Base-by-base conservation (phyloP, 1,140 invertebrate species). In the Heliconius congener region DNA sequence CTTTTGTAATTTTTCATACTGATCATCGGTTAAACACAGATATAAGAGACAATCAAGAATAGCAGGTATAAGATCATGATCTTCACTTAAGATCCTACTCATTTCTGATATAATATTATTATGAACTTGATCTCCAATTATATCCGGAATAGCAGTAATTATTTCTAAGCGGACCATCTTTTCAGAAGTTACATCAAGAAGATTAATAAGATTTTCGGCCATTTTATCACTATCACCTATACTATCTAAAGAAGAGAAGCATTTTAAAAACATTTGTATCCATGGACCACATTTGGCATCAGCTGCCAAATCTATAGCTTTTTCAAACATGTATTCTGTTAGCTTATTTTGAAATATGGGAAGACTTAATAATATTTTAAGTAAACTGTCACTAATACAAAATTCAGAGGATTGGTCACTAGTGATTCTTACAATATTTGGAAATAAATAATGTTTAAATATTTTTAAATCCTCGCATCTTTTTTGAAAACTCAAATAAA, bases 61-160 rank as follows among this genome's bases (percentile, higher is more conserved):
- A 23, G 93, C 91, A 13, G 94, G 94, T 73, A 92, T 91, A 8
- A 95, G 79, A 3, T 95, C 90, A 79, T 87, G 85, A 74, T 95
- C 91, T 78, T 93, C 88, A 73, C 80, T 90, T 71, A 95, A 79
- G 71, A 94, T 92, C 80, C 91, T 87, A 72, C 89, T 90, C 87
- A 95, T 85, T 86, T 95, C 93, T 18, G 84, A 77, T 34, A 92
- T 91, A 76, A 95, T 88, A 75, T 88, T 91, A 16, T 93, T 88
- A 85, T 94, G 91, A 78, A 93, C 87, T 78, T 91, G 90, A 70
- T 94, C 92, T 13, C 90, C 90, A 39, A 95, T 86, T 27, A 95
- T 93, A 81, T 94, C 93, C 1, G 94, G 94, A n/a, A 95, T 91
- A 18, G 93, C 90, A 72, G 92, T 91, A 46, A 95, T 94, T 42